Evolutionary conservation across 2,797 vertebrate species (phyloP), one percentile per base, ranked within the genome.

Genomic region (Acropternis orthonyx): DNA sequence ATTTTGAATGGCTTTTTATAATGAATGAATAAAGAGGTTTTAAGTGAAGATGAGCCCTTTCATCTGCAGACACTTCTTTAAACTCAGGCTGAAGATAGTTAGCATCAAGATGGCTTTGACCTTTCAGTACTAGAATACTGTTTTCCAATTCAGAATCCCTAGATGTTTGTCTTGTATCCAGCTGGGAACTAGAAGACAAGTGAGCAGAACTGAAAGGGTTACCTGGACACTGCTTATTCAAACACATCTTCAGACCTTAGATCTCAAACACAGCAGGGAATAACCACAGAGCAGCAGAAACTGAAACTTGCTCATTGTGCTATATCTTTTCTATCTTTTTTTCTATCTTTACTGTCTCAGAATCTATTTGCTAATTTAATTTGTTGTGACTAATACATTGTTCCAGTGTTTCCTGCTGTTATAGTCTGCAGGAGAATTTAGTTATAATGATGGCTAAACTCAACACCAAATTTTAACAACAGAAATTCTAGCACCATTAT

Each of bases 331-430:
- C 72, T 37, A 44, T 75, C 63, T 67, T 77, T 69, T 92, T 85
- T 89, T 56, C 72, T 37, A 44, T 75, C 63, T 67, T 77, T 69
- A 61, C 65, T 95, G 89, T 89, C 82, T 93, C 84, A 85, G 44
- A 95, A 92, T 89, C 69, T 82, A 36, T 90, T 92, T 63, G 52
- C 62, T 96, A 91, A 92, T 93, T 96, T 95, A 97, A 81, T 94
- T 97, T 97, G 94, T 97, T 85, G 90, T 95, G 94, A 96, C 94
- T 96, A 97, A 97, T 91, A 92, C 76, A 92, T 96, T 95, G 27
- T 54, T 87, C 58, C 54, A 91, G 37, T 73, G 71, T 92, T 96
- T 94, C 95, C 89, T 39, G 71, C 95, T 93, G 74, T 89, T 96
- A 79, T 6, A 94, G 58, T 93, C 83, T 93, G 78, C 81, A 95